A percentile compares a stretch with the other conserved stretches of the same genome.
These are phyloP conservation scores for Rhogogaster chlorosoma DNA, from an alignment of 2,888 invertebrate genomes.

Conservation along the genomic window DNA sequence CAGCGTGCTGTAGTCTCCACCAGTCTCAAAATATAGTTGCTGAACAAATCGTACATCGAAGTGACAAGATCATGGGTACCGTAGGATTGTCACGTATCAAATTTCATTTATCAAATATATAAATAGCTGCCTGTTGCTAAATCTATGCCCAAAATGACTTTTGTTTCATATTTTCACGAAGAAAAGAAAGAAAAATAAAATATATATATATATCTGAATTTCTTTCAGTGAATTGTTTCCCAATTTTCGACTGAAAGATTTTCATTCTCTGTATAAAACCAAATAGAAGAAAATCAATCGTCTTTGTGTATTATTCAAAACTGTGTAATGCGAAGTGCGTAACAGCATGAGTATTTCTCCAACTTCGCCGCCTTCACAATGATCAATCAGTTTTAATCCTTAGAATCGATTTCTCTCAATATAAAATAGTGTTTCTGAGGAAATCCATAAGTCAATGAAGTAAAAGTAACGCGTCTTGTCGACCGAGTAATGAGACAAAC, in stretches of 20 bases:
- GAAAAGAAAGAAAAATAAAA: not conserved
- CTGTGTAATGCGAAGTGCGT: not conserved
- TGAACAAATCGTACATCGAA: slow-evolving; percentile 38
- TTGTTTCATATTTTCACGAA: not conserved
- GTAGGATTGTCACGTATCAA: not conserved
- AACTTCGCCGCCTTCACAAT: not conserved
- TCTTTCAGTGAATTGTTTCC: not conserved
- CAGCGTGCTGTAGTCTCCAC: slow-evolving; percentile 24
- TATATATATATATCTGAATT: not conserved
- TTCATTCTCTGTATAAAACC: not conserved
- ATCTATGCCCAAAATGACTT: not conserved
- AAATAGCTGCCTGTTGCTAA: slow-evolving; percentile 35
- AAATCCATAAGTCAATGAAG: slow-evolving; percentile 32
- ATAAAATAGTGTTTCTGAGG: not conserved
- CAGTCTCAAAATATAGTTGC: slow-evolving; percentile 42
- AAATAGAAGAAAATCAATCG: not conserved
- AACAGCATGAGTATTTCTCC: not conserved
- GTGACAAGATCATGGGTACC: not conserved
- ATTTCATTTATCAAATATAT: not conserved
- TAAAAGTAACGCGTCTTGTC: slow-evolving; percentile 14
- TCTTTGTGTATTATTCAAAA: not conserved
- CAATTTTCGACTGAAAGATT: not conserved
- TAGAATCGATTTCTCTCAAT: not conserved
- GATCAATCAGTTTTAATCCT: not conserved
- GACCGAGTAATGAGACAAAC: not conserved